Conservation (phyloP, 2,888 invertebrate genomes). For the Antitype chi region DNA sequence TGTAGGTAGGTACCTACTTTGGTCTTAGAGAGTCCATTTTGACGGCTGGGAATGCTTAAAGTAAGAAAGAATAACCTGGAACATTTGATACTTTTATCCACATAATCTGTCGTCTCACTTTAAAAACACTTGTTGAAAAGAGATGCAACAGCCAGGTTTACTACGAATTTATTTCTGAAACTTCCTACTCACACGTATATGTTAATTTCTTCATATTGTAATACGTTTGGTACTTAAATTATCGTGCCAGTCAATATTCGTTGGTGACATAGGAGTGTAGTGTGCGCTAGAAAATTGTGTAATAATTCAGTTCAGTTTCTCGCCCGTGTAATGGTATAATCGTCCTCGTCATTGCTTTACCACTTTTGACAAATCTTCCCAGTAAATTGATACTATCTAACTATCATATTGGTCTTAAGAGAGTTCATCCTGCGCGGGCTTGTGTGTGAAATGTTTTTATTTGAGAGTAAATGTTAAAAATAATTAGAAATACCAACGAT, state of each 20-base stretch:
- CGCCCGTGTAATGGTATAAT: not conserved
- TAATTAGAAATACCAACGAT: too few species aligned
- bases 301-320: constrained; percentile 1
- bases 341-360: not conserved
- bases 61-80: constrained; percentile 7
- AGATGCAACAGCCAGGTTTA: constrained; percentile 27
- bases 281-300: constrained; percentile 15
- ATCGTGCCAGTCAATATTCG: constrained; percentile 40
- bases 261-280: constrained; percentile 14
- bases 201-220: constrained; percentile 39
- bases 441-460: too few species aligned
- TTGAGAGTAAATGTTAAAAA: too few species aligned
- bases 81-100: not conserved
- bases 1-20: not conserved
- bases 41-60: not conserved
- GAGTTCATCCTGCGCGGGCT: too few species aligned
- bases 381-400: not conserved
- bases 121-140: constrained; percentile 13
- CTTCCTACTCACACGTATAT: constrained; percentile 16
- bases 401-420: not conserved
- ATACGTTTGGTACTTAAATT: constrained; percentile 39
- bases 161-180: constrained; percentile 21
- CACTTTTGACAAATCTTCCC: not conserved
- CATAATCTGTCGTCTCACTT: not conserved
- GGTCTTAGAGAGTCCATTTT: not conserved